phyloP scores from a whole-genome alignment of 1,140 invertebrate genomes.

The Lucilia cuprina region DNA sequence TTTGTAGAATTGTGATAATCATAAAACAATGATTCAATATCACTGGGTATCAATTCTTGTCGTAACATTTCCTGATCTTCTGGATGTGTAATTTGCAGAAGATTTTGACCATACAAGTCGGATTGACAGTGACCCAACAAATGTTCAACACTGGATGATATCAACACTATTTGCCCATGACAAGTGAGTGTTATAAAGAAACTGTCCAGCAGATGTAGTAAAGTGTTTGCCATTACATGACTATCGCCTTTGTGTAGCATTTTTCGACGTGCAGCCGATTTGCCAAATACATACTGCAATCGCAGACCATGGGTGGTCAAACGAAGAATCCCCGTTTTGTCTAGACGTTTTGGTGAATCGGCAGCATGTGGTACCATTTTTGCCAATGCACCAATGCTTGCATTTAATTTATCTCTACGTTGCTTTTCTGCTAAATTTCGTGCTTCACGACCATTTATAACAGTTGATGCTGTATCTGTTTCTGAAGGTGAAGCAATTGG shows the following conservation, averaged over 20 bases:
- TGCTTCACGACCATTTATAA: conserved; percentile 70
- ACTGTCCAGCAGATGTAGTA: conserved; percentile 67
- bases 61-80: conserved; percentile 77
- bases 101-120: conserved; percentile 84
- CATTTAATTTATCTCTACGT: conserved; percentile 86
- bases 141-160: conserved; percentile 82
- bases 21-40: conserved; percentile 58
- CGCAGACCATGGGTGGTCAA: conserved; percentile 79
- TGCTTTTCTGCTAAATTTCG: conserved; percentile 88
- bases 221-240: conserved; percentile 52
- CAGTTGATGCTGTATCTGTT: conserved; percentile 49
- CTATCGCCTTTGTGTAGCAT: conserved; percentile 1
- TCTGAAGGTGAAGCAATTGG: not conserved
- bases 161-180: conserved; percentile 84
- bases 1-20: conserved; percentile 37
- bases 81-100: conserved; percentile 78
- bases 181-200: conserved; percentile 83
- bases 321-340: conserved; percentile 90
- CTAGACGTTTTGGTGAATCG: conserved; percentile 78
- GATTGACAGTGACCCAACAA: conserved; percentile 84
- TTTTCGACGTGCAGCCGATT: conserved; percentile 44
- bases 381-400: conserved; percentile 82
- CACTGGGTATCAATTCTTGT: conserved; percentile 70
- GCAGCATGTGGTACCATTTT: conserved; percentile 82
- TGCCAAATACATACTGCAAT: conserved; percentile 59